phyloP scores from a whole-genome alignment of 2,888 invertebrate genomes.

The Colostygia pectinataria region DNA sequence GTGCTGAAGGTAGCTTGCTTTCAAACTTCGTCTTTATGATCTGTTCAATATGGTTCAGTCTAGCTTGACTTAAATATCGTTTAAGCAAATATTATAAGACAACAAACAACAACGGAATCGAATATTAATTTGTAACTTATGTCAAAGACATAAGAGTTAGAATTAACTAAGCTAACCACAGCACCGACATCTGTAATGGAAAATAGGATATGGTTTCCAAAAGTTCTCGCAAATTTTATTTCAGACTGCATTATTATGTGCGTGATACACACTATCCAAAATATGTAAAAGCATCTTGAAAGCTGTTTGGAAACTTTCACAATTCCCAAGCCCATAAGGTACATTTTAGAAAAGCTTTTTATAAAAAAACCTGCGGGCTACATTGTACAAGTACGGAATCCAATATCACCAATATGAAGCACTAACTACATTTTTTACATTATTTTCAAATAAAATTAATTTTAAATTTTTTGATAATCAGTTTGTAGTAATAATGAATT shows the following conservation, averaged over 20 bases:
- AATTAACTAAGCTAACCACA: not conserved
- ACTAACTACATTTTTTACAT: conserved; percentile 25
- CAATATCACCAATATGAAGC: conserved; percentile 25
- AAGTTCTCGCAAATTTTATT: conserved; percentile 42
- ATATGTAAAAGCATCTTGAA: conserved; percentile 17
- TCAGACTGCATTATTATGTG: conserved; percentile 67
- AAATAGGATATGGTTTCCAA: not conserved
- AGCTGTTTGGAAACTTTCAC: conserved; percentile 16
- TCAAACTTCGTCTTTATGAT: not conserved
- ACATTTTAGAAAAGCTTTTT: conserved; percentile 6
- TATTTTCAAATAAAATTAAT: not conserved
- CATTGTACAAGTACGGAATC: conserved; percentile 5
- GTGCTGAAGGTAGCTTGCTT: not conserved
- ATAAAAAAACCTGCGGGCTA: not conserved
- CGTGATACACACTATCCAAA: conserved; percentile 37
- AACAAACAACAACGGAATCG: no score
- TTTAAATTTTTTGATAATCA: not conserved
- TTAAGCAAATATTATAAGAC: no score
- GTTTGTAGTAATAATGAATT: conserved; percentile 8
- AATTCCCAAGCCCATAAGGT: conserved; percentile 2
- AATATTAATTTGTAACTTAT: not conserved
- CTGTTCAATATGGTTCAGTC: no score
- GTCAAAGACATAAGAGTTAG: not conserved
- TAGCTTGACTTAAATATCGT: no score
- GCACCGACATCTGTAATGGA: not conserved